A percentile compares a stretch with the other conserved stretches of the same genome.
phyloP scores from a whole-genome alignment of 53 echinoderm and acorn worm genomes.

The Luidia sarsii region DNA sequence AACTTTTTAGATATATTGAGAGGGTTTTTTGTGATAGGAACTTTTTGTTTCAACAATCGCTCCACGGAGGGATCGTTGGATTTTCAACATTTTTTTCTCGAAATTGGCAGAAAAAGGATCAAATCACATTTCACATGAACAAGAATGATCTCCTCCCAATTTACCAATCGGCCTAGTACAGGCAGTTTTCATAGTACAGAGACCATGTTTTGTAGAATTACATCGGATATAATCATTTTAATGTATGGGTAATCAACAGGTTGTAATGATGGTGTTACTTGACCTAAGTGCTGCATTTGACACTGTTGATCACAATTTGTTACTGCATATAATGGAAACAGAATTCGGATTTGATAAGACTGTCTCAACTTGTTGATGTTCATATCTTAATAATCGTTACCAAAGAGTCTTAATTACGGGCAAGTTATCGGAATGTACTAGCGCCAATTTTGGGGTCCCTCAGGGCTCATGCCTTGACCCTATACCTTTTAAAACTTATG shows the following conservation, averaged over 20 bases:
- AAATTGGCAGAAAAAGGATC: too few relatives aligned
- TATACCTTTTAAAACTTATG: background rate
- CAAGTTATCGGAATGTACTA: background rate
- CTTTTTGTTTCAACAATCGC: too few relatives aligned
- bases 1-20: too few relatives aligned
- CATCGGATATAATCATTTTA: too few relatives aligned
- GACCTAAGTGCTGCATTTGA: too few relatives aligned
- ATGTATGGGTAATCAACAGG: background rate
- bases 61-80: too few relatives aligned
- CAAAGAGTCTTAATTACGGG: background rate
- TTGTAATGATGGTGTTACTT: background rate
- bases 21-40: too few relatives aligned
- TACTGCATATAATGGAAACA: background rate
- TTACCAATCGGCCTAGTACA: background rate
- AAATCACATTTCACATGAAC: too few relatives aligned
- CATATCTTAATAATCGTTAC: background rate
- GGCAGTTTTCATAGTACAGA: background rate
- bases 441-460: background rate
- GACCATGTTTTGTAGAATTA: background rate
- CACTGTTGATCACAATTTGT: background rate
- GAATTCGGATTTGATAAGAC: background rate
- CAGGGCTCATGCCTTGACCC: background rate
- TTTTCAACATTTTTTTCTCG: too few relatives aligned
- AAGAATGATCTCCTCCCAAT: too few relatives aligned
- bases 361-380: background rate